Base-by-base conservation (phyloP, 1,140 invertebrate genomes). In the Drosophila littoralis region DNA sequence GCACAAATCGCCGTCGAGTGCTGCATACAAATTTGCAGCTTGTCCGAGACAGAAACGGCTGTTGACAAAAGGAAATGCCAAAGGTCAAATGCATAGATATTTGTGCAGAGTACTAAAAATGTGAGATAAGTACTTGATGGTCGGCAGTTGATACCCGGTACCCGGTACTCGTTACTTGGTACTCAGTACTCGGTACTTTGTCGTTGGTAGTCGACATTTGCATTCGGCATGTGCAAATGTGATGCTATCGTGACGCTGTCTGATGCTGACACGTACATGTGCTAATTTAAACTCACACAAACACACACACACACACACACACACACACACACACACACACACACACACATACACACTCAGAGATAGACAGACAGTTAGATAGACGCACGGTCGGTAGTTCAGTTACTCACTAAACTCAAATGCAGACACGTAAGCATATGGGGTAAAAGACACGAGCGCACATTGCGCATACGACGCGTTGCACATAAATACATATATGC, bases 401-500 rank as follows among this genome's bases (percentile, higher is more conserved):
- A 58, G 38, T 51, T 43, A 72, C 32, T 66, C 32, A 60, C 38
- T 32, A 54, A 28, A 40, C 70, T 73, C 17, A 67, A 38, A 38
- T 45, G 48, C 65, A 74, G 65, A 60, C 70, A 73, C 70, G 70
- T 68, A 42, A 68, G 52, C 64, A 61, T 48, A 60, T 67, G 57
- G 42, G 63, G 55, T 17, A 58, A 46, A 70, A 52, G 10, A 57
- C 42, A 69, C 42, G 57, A 61, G 65, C 57, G 13, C 55, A 51
- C 48, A 73, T 75, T 75, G 58, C 73, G 73, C 58, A 75, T 75
- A 65, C 67, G 60, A 75, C 73, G 60, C 68, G 59, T 54, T 71
- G 73, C 61, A 72, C 61, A 72, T 5, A 28, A 28, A 28, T 48
- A 13, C 46, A 48, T 10, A 48, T 63, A 50, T 38, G 28, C 60